A percentile compares a stretch with the other conserved stretches of the same genome.
phyloP scores from a whole-genome alignment of 1,140 invertebrate genomes.

The Megalonaias nervosa region DNA sequence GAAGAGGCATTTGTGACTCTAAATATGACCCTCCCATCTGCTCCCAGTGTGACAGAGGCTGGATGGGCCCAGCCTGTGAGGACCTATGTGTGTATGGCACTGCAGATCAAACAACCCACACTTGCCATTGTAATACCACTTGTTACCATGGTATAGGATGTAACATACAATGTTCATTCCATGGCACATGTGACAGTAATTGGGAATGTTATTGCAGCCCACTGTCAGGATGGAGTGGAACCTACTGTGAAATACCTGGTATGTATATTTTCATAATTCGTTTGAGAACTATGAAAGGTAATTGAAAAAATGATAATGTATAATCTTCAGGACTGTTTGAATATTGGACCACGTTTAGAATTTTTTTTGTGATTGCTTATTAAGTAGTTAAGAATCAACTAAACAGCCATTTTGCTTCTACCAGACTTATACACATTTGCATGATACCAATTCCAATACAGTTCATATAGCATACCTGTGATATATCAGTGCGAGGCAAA shows the following conservation, averaged over 20 bases:
- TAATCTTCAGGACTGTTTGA: no score
- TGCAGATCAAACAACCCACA: conserved; percentile 33
- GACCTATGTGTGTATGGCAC: conserved; percentile 52
- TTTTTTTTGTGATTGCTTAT: no score
- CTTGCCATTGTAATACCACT: conserved; percentile 52
- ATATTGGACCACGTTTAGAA: no score
- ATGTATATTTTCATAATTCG: background rate
- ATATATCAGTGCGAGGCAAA: no score
- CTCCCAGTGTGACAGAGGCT: conserved; percentile 51
- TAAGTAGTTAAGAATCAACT: no score
- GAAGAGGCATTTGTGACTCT: conserved; percentile 47
- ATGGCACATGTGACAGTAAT: conserved; percentile 50
- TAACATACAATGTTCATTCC: conserved; percentile 57
- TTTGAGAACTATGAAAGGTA: no score
- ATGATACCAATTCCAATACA: no score
- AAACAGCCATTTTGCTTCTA: no score
- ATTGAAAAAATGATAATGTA: no score
- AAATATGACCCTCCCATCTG: conserved; percentile 54
- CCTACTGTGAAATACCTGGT: conserved; percentile 50
- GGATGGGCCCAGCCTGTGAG: conserved; percentile 53
- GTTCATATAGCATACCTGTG: no score
- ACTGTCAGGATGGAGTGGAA: conserved; percentile 53
- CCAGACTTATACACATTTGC: no score
- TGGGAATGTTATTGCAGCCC: conserved; percentile 55
- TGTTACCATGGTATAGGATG: conserved; percentile 60